Conservation (phyloP, 2,888 invertebrate genomes). For the Mylabris sibirica region DNA sequence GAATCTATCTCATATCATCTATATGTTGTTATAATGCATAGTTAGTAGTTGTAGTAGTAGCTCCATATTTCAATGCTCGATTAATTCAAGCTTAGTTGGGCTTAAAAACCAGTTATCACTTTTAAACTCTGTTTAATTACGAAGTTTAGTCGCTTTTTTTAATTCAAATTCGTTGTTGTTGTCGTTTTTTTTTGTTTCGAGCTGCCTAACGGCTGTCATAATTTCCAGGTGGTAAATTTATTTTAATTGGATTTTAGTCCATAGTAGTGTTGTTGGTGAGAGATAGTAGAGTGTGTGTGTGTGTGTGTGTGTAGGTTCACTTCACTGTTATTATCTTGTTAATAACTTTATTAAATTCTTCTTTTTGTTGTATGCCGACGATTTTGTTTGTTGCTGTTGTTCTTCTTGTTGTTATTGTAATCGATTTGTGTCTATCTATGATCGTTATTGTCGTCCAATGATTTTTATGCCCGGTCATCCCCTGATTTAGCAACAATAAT, state of each 20-base stretch:
- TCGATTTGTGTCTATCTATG: conserved; percentile 19
- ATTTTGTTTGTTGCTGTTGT: conserved; percentile 16
- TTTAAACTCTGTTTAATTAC: background rate
- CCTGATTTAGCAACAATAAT: conserved; percentile 15
- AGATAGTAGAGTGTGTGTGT: conserved; percentile 41
- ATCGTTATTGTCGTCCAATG: conserved; percentile 14
- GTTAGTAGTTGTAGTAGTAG: background rate
- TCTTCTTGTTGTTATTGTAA: conserved; percentile 14
- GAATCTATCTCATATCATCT: conserved; percentile 11
- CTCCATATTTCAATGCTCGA: conserved; percentile 1
- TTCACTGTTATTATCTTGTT: conserved; percentile 47
- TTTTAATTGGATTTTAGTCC: conserved; percentile 50
- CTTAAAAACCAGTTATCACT: background rate
- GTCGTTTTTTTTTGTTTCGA: background rate
- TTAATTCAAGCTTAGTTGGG: background rate
- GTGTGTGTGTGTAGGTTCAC: conserved; percentile 16
- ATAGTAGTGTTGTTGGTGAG: conserved; percentile 33
- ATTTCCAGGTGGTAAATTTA: conserved; percentile 51
- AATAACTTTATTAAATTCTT: conserved; percentile 51
- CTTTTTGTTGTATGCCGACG: conserved; percentile 30
- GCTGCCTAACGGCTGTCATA: conserved; percentile 34
- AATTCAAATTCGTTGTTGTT: background rate
- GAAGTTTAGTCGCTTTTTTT: background rate
- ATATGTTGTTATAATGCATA: conserved; percentile 16
- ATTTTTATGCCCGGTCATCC: conserved; percentile 14